Percentiles rank a stretch among this genome's conserved stretches.
These are phyloP conservation scores for Trichogramma pretiosum DNA, from an alignment of 1,140 invertebrate species.

Conservation along the genomic window DNA sequence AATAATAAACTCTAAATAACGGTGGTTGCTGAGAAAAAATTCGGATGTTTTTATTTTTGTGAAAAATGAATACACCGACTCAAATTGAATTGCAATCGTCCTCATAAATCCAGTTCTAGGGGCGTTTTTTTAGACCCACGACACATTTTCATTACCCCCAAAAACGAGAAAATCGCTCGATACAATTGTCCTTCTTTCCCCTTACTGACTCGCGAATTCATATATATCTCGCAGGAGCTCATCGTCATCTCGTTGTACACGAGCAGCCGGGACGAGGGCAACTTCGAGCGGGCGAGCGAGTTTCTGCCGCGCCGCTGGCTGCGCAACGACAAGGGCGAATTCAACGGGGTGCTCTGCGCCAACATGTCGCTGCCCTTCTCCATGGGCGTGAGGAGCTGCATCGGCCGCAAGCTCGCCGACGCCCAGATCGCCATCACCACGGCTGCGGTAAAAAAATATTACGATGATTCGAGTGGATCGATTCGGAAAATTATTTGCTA, in stretches of 20 bases:
- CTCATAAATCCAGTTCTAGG: too few species aligned
- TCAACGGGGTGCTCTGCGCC: conserved; percentile 44
- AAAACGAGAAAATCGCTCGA: too few species aligned
- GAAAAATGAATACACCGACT: too few species aligned
- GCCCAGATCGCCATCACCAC: conserved; percentile 61
- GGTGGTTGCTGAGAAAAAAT: too few species aligned
- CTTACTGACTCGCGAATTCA: neutral
- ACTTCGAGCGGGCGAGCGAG: conserved; percentile 59
- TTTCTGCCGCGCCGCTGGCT: conserved; percentile 75
- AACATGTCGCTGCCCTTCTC: conserved; percentile 76
- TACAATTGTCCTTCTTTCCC: neutral
- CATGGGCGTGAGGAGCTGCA: conserved; percentile 69
- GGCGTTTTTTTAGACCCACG: too few species aligned
- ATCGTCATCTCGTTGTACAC: conserved; percentile 75
- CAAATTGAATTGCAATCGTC: too few species aligned
- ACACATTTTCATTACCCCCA: too few species aligned
- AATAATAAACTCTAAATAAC: too few species aligned
- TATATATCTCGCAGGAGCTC: conserved; percentile 51
- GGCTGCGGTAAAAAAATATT: conserved; percentile 49
- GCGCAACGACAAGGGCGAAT: conserved; percentile 43
- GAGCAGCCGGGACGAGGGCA: conserved; percentile 57
- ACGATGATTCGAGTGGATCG: neutral
- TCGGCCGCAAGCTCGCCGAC: conserved; percentile 72
- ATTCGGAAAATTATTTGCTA: neutral
- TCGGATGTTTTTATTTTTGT: too few species aligned